Percentiles rank a stretch among this genome's conserved stretches.
Evolutionary conservation across 1,140 invertebrate genomes (phyloP).

Genomic region (Lepidurus arcticus): DNA sequence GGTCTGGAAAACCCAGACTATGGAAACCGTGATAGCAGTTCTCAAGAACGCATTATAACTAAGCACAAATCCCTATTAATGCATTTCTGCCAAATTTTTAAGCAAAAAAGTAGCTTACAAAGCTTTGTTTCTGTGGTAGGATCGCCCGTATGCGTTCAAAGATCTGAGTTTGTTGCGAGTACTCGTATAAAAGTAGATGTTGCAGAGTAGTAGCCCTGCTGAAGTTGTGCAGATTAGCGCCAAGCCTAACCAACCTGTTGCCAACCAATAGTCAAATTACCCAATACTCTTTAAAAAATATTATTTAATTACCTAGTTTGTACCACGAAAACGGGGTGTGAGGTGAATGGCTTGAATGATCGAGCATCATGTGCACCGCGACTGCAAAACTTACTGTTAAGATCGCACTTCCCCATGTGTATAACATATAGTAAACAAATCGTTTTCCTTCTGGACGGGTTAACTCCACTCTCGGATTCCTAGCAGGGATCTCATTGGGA

Average conservation of each 20-base stretch:
- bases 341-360: conserved; percentile 41
- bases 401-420: conserved; percentile 66
- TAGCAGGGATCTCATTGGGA: background rate
- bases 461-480: conserved; percentile 29
- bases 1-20: conserved; percentile 29
- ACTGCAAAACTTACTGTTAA: conserved; percentile 63
- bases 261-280: conserved; percentile 31
- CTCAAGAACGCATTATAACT: conserved; percentile 26
- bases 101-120: conserved; percentile 24
- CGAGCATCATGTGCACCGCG: conserved; percentile 73
- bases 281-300: background rate
- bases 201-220: conserved; percentile 65
- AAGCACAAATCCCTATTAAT: background rate
- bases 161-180: conserved; percentile 53
- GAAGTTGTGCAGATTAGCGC: conserved; percentile 72
- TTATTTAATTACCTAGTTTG: conserved; percentile 28
- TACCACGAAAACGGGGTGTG: conserved; percentile 34
- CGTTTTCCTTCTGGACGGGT: conserved; percentile 31
- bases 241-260: conserved; percentile 66
- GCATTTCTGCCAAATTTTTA: background rate
- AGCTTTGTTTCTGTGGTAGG: conserved; percentile 32
- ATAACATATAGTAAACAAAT: conserved; percentile 56
- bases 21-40: conserved; percentile 26
- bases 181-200: conserved; percentile 69
- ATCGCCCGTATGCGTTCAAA: conserved; percentile 27